Percentiles rank a stretch among this genome's conserved stretches.
Evolutionary conservation across 64 coral and sea anemone species (phyloP).

Genomic region (Pachyseris speciosa): DNA sequence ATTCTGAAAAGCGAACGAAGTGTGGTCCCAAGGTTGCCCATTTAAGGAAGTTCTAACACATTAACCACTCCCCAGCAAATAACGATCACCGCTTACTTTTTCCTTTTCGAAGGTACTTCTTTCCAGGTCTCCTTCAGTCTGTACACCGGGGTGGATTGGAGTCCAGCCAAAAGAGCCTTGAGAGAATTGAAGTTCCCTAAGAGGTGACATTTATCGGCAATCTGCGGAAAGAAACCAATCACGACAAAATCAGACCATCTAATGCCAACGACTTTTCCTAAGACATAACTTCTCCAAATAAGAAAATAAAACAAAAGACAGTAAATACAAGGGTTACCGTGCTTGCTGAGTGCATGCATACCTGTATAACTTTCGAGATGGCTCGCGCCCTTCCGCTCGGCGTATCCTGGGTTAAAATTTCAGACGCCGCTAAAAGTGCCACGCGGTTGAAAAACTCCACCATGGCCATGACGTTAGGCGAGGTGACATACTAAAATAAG

Average conservation of each 20-base stretch:
- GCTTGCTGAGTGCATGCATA: not conserved
- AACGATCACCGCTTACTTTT: constrained; percentile 76
- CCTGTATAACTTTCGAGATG: constrained; percentile 92
- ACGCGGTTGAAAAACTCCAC: constrained; percentile 96
- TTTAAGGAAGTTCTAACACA: no score
- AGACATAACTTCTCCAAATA: no score
- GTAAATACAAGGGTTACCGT: no score
- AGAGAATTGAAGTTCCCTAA: constrained; percentile 98
- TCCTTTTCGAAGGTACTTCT: constrained; percentile 88
- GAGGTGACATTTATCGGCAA: constrained; percentile 90
- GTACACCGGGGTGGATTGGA: constrained; percentile 93
- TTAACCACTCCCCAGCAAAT: no score
- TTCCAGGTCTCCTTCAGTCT: constrained; percentile 97
- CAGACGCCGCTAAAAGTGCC: constrained; percentile 77
- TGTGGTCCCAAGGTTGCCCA: no score
- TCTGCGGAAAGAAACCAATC: constrained; percentile 18
- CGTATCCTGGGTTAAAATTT: constrained; percentile 79
- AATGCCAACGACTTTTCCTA: not conserved
- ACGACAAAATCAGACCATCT: not conserved
- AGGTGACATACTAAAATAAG: constrained; percentile 76
- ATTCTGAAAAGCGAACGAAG: not conserved
- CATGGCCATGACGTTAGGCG: constrained; percentile 93
- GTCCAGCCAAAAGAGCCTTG: constrained; percentile 86
- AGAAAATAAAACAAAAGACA: no score
- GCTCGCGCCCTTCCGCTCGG: constrained; percentile 44